phyloP scores from a whole-genome alignment of 2,113 vertebrate genomes.

The Aythya baeri region DNA sequence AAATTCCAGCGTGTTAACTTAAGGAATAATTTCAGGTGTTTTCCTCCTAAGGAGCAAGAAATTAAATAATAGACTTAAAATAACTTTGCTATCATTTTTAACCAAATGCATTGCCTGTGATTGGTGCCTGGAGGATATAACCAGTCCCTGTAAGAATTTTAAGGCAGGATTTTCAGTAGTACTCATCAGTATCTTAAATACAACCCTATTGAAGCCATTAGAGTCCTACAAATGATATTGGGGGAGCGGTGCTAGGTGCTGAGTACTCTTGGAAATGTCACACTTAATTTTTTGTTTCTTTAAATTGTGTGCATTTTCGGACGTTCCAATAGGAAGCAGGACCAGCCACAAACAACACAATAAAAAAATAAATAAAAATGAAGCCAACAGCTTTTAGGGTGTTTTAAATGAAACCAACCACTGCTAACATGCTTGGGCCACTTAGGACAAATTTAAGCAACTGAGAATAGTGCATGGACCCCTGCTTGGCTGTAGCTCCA shows the following conservation, averaged over 20 bases:
- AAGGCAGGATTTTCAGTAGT: neutral
- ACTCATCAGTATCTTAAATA: neutral
- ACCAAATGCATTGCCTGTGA: neutral
- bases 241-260: neutral
- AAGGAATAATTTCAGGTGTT: neutral
- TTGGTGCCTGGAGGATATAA: neutral
- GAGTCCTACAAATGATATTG: neutral
- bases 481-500: neutral
- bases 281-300: neutral
- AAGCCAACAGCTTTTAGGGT: neutral
- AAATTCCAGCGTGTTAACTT: neutral
- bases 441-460: neutral
- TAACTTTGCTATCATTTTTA: neutral
- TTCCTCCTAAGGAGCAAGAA: neutral
- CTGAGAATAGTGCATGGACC: neutral
- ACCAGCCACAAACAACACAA: neutral
- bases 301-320: neutral
- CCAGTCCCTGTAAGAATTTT: neutral
- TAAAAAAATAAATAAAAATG: neutral
- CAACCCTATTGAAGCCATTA: neutral
- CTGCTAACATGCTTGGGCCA: neutral
- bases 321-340: neutral
- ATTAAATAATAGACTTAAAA: neutral
- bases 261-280: neutral
- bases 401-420: neutral